These are phyloP conservation scores for Zosterops hypoxanthus DNA, from an alignment of 2,113 vertebrate species.

Conservation along the genomic window DNA sequence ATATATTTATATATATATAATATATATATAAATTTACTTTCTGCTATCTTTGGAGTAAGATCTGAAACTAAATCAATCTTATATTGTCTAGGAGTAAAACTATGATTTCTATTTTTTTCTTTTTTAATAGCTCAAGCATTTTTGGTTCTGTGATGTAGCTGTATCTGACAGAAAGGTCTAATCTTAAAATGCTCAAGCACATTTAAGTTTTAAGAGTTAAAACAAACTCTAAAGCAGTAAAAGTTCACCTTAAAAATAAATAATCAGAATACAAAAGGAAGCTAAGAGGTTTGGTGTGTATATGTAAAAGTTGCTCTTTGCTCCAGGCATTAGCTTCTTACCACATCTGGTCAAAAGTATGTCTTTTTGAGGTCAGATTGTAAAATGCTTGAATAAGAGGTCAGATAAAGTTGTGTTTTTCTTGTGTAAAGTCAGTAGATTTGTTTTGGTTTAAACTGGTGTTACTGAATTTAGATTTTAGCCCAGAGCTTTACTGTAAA, in stretches of 20 bases:
- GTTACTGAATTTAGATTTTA: background rate
- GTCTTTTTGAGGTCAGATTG: background rate
- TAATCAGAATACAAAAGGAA: background rate
- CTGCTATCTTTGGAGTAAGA: background rate
- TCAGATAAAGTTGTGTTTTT: background rate
- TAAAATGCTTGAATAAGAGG: background rate
- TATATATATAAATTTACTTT: no score
- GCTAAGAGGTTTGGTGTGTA: background rate
- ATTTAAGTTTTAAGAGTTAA: background rate
- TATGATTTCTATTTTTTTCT: background rate
- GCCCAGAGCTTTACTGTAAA: background rate
- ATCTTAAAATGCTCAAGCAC: background rate
- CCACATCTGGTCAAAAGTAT: background rate
- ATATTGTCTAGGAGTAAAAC: background rate
- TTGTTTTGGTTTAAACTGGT: background rate
- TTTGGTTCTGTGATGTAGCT: background rate
- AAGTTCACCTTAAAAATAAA: background rate
- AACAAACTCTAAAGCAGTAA: background rate
- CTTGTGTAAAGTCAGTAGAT: background rate
- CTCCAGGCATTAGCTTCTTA: background rate
- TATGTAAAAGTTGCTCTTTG: background rate
- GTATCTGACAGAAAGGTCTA: background rate
- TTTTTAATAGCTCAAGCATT: background rate
- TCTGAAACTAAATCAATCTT: background rate
- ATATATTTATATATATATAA: background rate